These are phyloP conservation scores for Calameuta filiformis DNA, from an alignment of 2,888 invertebrate genomes.

Conservation along the genomic window DNA sequence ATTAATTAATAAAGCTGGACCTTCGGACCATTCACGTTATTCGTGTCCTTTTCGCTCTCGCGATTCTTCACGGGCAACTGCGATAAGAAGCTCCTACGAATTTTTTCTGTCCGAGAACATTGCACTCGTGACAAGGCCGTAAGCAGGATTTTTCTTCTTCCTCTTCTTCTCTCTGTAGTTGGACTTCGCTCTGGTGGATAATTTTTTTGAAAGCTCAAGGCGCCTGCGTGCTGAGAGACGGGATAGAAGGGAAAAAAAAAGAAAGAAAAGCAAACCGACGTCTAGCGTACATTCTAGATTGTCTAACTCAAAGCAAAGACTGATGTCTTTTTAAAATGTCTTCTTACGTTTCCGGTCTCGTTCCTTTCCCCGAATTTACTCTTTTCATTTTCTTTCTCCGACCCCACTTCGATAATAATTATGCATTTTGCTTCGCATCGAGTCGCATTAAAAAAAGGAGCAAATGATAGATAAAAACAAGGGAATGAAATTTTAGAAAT, in stretches of 20 bases:
- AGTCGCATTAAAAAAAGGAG: background rate
- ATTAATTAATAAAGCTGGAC: background rate
- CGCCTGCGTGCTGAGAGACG: background rate
- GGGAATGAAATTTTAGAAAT: background rate
- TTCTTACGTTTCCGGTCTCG: slow-evolving; percentile 9
- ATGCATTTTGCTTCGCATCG: background rate
- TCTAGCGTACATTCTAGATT: background rate
- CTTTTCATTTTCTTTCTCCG: background rate
- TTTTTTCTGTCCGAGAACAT: background rate
- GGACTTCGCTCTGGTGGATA: too few species aligned
- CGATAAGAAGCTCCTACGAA: background rate
- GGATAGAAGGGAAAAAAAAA: background rate
- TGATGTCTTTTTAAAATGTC: slow-evolving; percentile 38
- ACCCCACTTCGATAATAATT: background rate
- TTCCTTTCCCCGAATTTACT: background rate
- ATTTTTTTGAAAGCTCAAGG: background rate
- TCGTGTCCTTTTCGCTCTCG: too few species aligned
- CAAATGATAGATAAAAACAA: background rate
- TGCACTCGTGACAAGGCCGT: background rate
- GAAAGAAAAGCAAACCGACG: background rate
- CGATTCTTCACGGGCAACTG: background rate
- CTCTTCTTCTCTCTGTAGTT: background rate
- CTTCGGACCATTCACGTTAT: too few species aligned
- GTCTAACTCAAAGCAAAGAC: slow-evolving; percentile 30
- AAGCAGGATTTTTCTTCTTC: background rate